Conservation (phyloP, 35 echinoderm and acorn worm species). For the Apostichopus japonicus region DNA sequence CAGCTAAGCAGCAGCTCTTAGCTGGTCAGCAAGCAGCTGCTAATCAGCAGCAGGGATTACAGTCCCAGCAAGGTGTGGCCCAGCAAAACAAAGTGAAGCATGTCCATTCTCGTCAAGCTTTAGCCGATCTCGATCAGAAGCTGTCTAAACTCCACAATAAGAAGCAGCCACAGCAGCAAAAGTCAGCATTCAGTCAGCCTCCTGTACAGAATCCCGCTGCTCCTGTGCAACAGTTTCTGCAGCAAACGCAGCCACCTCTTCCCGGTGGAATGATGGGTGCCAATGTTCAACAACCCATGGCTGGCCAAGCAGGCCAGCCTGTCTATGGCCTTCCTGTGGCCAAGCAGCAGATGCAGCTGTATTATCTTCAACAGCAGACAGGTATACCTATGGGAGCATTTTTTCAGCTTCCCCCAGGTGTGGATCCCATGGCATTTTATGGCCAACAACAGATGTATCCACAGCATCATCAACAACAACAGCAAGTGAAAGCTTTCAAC, state of each 20-base stretch:
- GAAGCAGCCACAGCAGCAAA: conserved; percentile 35
- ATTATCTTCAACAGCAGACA: conserved; percentile 18
- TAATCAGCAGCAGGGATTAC: neutral
- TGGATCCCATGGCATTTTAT: conserved; percentile 4
- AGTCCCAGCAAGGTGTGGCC: neutral
- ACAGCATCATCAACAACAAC: neutral
- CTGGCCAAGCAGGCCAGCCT: conserved; percentile 13
- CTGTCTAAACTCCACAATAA: conserved; percentile 36
- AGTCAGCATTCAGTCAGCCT: conserved; percentile 41
- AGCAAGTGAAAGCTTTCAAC: neutral
- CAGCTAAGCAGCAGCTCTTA: conserved; percentile 43
- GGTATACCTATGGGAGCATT: neutral
- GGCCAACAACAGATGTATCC: neutral
- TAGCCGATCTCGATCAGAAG: conserved; percentile 44
- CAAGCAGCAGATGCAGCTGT: conserved; percentile 22
- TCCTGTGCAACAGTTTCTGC: conserved; percentile 7
- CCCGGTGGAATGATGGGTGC: neutral
- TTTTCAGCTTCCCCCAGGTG: neutral
- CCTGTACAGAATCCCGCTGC: neutral
- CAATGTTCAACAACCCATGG: neutral
- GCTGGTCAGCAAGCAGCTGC: neutral
- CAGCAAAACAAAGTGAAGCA: neutral
- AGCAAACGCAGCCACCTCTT: neutral
- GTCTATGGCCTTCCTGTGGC: neutral
- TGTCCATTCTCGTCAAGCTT: neutral